A percentile compares a stretch with the other conserved stretches of the same genome.
Evolutionary conservation across 92 coral and sea anemone genomes (phyloP).

Genomic region (Umimayanthus chanpuru): DNA sequence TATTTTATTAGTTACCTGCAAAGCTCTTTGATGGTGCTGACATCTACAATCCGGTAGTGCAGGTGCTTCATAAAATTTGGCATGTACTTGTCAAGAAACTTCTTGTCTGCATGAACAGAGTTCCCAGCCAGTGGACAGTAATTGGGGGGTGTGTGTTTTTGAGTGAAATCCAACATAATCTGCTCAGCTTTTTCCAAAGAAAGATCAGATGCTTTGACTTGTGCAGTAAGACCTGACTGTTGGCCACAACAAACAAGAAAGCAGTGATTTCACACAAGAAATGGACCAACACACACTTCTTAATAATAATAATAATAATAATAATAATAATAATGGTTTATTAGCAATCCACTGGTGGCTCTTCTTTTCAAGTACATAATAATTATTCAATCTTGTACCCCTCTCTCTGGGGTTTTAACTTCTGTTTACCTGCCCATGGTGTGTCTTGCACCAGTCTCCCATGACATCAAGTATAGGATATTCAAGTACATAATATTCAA

Average conservation of each 20-base stretch:
- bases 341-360: no score
- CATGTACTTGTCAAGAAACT: constrained; percentile 89
- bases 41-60: constrained; percentile 95
- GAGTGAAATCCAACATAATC: constrained; percentile 77
- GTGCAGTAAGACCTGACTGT: constrained; percentile 93
- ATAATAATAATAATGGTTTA: no score
- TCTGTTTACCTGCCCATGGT: no score
- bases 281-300: background rate
- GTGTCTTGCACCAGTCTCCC: no score
- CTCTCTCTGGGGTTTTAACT: no score
- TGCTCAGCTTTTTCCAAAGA: constrained; percentile 75
- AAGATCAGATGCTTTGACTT: constrained; percentile 79
- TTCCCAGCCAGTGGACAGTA: constrained; percentile 90
- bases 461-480: no score
- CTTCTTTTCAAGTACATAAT: no score
- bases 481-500: no score
- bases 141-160: constrained; percentile 63
- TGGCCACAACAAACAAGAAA: background rate
- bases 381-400: no score
- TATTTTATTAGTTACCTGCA: constrained; percentile 72
- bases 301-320: no score
- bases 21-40: constrained; percentile 91
- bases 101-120: constrained; percentile 92
- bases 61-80: constrained; percentile 88
- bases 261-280: background rate